Evolutionary conservation across 2,113 vertebrate genomes (phyloP).

Genomic region (Panurus biarmicus): DNA sequence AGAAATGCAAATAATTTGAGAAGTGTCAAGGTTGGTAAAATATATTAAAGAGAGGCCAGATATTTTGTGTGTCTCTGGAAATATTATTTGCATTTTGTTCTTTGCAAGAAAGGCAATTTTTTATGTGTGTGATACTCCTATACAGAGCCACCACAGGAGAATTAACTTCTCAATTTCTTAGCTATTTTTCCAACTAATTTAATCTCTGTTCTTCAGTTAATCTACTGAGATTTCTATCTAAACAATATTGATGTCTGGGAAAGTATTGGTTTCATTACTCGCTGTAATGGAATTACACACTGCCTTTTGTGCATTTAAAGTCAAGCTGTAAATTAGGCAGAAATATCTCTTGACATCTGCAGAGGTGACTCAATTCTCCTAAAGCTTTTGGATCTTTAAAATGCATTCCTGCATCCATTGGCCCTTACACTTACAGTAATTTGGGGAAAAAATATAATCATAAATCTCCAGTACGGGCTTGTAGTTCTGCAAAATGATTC

Average conservation of each 20-base stretch:
- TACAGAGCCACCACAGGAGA: background rate
- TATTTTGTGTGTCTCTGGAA: background rate
- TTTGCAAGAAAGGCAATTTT: background rate
- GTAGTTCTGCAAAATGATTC: background rate
- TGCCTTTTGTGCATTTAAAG: background rate
- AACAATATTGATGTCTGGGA: background rate
- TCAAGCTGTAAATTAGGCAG: constrained; percentile 1
- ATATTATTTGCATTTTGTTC: constrained; percentile 7
- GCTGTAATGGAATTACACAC: background rate
- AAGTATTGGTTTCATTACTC: constrained; percentile 37
- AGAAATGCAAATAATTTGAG: background rate
- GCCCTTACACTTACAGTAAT: background rate
- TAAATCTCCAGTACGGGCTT: background rate
- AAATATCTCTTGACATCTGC: background rate
- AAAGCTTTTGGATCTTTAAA: background rate
- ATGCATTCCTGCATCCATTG: background rate
- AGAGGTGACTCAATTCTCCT: background rate
- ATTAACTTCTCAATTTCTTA: background rate
- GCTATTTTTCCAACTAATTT: constrained; percentile 20
- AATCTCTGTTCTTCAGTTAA: background rate
- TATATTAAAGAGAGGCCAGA: background rate
- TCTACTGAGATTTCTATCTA: background rate
- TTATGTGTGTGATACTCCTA: background rate
- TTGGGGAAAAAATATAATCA: background rate
- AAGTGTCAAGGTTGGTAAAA: background rate